Conservation (phyloP, 1,140 invertebrate species). For the Ladona fulva region DNA sequence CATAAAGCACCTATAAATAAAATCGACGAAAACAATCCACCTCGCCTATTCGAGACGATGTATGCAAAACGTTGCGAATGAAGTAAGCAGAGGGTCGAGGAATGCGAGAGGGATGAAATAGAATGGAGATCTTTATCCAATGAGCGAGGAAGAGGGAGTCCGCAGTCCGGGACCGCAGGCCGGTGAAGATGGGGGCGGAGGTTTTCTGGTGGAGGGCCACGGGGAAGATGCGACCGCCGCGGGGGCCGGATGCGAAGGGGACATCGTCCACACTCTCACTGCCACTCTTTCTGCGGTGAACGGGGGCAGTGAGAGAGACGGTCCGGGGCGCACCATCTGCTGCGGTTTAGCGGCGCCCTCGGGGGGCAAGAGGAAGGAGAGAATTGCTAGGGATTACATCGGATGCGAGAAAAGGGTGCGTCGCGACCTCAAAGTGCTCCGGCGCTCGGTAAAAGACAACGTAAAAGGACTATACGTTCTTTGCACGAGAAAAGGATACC, state of each 20-base stretch:
- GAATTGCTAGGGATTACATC: not conserved
- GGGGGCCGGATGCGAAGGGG: slow-evolving; percentile 16
- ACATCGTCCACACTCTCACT: not conserved
- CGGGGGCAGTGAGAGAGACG: slow-evolving; percentile 1
- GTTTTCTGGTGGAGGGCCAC: slow-evolving; percentile 14
- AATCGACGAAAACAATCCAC: too few relatives aligned
- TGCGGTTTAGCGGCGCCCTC: not conserved
- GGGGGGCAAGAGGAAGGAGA: not conserved
- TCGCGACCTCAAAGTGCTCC: too few relatives aligned
- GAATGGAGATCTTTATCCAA: not conserved
- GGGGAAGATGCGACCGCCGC: slow-evolving; percentile 23
- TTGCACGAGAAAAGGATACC: too few relatives aligned
- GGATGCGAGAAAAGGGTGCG: too few relatives aligned
- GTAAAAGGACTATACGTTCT: too few relatives aligned
- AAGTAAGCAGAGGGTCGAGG: not conserved
- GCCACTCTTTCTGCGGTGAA: not conserved
- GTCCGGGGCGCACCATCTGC: slow-evolving; percentile 14
- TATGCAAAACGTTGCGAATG: not conserved
- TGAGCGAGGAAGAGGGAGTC: not conserved
- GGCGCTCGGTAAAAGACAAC: too few relatives aligned
- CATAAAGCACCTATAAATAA: too few relatives aligned
- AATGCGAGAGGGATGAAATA: not conserved
- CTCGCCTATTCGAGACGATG: not conserved
- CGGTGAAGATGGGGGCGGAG: slow-evolving; percentile 22
- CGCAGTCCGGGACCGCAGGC: not conserved